Percentiles rank a stretch among this genome's conserved stretches.
Evolutionary conservation across 2,888 invertebrate genomes (phyloP).

Genomic region (Nomada ferruginata): DNA sequence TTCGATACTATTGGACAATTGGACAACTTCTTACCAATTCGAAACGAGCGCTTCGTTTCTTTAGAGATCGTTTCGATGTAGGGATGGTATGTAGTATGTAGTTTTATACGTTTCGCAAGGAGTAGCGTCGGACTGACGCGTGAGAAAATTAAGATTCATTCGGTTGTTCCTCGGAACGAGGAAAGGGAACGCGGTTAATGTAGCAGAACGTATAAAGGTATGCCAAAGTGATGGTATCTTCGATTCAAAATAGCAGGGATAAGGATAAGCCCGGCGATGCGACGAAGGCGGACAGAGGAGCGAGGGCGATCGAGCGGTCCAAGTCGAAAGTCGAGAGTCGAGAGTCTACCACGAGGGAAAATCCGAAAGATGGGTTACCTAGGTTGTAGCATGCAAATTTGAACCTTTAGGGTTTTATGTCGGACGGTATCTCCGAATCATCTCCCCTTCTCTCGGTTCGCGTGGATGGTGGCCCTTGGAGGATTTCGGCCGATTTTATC

Average conservation of each 20-base stretch:
- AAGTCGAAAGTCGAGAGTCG: conserved; percentile 63
- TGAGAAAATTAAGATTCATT: no score
- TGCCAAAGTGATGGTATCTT: conserved; percentile 71
- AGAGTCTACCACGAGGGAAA: conserved; percentile 68
- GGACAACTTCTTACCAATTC: no score
- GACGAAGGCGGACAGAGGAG: conserved; percentile 45
- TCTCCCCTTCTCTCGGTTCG: conserved; percentile 74
- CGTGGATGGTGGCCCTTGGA: conserved; percentile 71
- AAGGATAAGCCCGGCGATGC: conserved; percentile 73
- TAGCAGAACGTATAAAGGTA: not conserved
- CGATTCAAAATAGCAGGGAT: conserved; percentile 81
- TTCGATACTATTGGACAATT: no score
- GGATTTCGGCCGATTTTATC: conserved; percentile 81
- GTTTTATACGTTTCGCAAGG: no score
- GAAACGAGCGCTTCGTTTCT: no score
- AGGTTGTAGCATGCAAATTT: conserved; percentile 84
- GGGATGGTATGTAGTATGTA: no score
- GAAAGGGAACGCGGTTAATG: conserved; percentile 48
- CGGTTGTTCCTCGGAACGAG: conserved; percentile 69
- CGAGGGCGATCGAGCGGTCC: conserved; percentile 48
- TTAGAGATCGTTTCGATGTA: no score
- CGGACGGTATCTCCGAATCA: conserved; percentile 83
- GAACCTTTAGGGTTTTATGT: conserved; percentile 84
- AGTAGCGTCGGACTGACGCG: no score
- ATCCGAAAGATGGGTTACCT: conserved; percentile 70